A percentile compares a stretch with the other conserved stretches of the same genome.
These are phyloP conservation scores for Xestia rhomboidea DNA, from an alignment of 2,888 invertebrate genomes.

Conservation along the genomic window DNA sequence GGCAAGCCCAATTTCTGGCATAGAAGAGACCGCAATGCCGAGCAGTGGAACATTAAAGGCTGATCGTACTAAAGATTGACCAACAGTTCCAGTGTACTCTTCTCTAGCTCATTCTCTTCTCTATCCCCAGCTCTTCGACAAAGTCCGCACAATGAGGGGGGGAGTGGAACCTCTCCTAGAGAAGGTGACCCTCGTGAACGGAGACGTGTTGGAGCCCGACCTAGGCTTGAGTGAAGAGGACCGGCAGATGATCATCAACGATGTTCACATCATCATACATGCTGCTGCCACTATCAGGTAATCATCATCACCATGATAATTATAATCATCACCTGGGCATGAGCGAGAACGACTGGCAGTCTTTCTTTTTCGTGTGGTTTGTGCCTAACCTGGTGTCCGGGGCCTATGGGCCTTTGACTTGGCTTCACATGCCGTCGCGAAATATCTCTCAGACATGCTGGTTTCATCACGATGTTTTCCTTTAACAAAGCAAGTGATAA, in stretches of 20 bases:
- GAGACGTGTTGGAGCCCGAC: conserved; percentile 93
- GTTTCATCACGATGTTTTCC: too few species aligned
- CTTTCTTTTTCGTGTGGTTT: too few species aligned
- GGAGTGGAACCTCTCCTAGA: conserved; percentile 90
- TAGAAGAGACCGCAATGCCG: too few species aligned
- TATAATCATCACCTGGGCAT: not conserved
- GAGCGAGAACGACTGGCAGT: too few species aligned
- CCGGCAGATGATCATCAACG: conserved; percentile 91
- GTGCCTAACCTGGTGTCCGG: too few species aligned
- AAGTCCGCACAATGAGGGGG: conserved; percentile 92
- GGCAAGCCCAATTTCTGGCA: too few species aligned
- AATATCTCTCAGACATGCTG: too few species aligned
- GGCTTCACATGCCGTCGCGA: too few species aligned
- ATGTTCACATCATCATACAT: conserved; percentile 96
- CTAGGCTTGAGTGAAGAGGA: conserved; percentile 93
- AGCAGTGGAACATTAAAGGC: too few species aligned
- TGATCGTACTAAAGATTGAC: not conserved
- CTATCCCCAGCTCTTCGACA: conserved; percentile 93
- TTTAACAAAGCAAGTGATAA: too few species aligned
- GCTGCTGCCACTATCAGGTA: conserved; percentile 93
- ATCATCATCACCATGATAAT: not conserved
- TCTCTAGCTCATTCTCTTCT: not conserved
- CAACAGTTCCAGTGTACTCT: not conserved
- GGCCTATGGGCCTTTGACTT: too few species aligned
- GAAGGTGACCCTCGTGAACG: conserved; percentile 93